Evolutionary conservation across 2,888 invertebrate species (phyloP).

Genomic region (Polymixis flavicincta): DNA sequence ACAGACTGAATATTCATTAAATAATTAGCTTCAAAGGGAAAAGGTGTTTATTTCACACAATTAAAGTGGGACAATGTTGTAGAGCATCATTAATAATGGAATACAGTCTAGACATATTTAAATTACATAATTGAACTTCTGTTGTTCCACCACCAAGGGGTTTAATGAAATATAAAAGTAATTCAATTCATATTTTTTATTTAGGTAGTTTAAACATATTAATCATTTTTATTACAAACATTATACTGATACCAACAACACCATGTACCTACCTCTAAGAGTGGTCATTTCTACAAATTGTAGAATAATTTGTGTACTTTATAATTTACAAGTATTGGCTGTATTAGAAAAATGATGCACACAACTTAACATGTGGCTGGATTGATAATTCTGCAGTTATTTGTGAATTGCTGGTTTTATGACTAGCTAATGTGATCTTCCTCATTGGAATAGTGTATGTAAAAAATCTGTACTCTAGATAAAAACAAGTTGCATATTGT

Average conservation of each 20-base stretch:
- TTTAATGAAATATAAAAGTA: constrained; percentile 35
- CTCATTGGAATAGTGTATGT: constrained; percentile 68
- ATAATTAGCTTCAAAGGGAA: constrained; percentile 44
- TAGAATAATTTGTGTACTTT: constrained; percentile 66
- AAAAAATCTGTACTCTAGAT: constrained; percentile 73
- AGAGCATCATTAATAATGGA: constrained; percentile 4
- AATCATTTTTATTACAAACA: constrained; percentile 13
- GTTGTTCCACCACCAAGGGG: constrained; percentile 8
- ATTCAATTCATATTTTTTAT: constrained; percentile 21
- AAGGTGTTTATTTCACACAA: constrained; percentile 27
- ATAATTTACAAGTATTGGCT: constrained; percentile 64
- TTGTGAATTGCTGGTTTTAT: constrained; percentile 65
- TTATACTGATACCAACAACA: constrained; percentile 9
- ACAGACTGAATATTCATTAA: constrained; percentile 61
- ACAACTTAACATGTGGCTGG: constrained; percentile 57
- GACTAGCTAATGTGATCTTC: constrained; percentile 81
- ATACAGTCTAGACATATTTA: constrained; percentile 7
- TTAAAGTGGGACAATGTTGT: constrained; percentile 8
- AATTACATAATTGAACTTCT: constrained; percentile 5
- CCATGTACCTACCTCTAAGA: constrained; percentile 66
- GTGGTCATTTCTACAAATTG: constrained; percentile 64
- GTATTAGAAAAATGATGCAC: constrained; percentile 65
- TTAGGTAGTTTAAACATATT: constrained; percentile 23
- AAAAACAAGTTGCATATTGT: constrained; percentile 78
- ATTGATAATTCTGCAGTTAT: constrained; percentile 62